Evolutionary conservation across 2,797 vertebrate genomes (phyloP).

Genomic region (Takifugu rubripes): DNA sequence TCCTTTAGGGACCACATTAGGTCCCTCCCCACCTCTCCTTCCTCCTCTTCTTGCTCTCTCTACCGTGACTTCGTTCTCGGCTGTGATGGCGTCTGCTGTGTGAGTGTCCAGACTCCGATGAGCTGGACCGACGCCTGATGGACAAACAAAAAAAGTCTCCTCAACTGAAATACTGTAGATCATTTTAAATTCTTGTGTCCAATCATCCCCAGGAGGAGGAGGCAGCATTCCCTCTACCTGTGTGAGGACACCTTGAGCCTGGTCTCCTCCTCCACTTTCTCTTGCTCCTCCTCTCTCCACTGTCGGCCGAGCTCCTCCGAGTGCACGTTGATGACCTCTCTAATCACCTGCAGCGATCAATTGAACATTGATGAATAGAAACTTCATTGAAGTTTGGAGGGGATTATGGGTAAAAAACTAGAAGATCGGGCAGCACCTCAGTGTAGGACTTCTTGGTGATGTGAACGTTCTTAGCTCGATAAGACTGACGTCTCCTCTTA

Average conservation of each 20-base stretch:
- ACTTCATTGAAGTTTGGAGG: background rate
- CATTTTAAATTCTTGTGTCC: no score
- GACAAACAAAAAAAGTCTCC: background rate
- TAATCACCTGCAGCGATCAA: slow-evolving; percentile 81
- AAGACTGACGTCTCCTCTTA: slow-evolving; percentile 93
- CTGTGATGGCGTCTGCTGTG: slow-evolving; percentile 74
- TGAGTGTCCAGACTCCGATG: slow-evolving; percentile 77
- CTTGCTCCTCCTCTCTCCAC: slow-evolving; percentile 81
- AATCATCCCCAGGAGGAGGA: background rate
- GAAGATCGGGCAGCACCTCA: slow-evolving; percentile 71
- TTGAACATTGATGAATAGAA: background rate
- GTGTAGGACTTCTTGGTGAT: slow-evolving; percentile 99
- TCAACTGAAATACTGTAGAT: no score
- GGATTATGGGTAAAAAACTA: background rate
- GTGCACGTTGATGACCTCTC: slow-evolving; percentile 94
- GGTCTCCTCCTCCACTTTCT: slow-evolving; percentile 50
- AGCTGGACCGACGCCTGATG: slow-evolving; percentile 75
- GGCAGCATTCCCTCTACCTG: slow-evolving; percentile 43
- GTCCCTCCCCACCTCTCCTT: slow-evolving; percentile 76
- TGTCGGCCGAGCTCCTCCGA: slow-evolving; percentile 86
- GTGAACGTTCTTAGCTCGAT: slow-evolving; percentile 97
- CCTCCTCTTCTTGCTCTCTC: slow-evolving; percentile 75
- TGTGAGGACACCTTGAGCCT: slow-evolving; percentile 41
- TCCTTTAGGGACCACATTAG: background rate
- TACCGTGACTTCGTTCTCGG: slow-evolving; percentile 45